Evolutionary conservation across 2,888 invertebrate genomes (phyloP), one percentile per base, ranked within the genome.

Genomic region (Apeira syringaria): DNA sequence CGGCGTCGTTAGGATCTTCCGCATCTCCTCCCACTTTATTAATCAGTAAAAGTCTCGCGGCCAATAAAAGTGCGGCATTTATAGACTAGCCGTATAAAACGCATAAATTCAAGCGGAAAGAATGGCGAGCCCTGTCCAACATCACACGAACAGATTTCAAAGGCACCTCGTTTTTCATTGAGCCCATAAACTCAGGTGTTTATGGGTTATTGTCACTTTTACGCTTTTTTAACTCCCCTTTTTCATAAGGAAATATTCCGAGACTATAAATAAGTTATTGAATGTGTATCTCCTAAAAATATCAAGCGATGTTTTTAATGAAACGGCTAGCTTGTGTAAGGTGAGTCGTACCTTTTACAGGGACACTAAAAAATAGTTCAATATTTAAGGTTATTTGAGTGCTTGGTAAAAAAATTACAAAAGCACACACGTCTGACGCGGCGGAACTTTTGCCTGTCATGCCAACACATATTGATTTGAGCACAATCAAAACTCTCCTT

Each of bases 31-130:
- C 80, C 79, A 83, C 83, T 87, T 84, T 85, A 86, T 85, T 81
- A 84, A 87, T 84, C 83, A 82, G 76, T 84, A 78, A 88, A 84
- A 73, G 83, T 86, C 86, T 78, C 75, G 74, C 76, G 70, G 77
- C 76, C 74, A 76, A 81, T 88, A 87, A 86, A 87, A 85, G 69
- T 64, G 65, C 66, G 78, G 76, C 85, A 72, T 86, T 87, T 85
- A 88, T 87, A 84, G 83, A 81, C 78, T 72, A 62, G 68, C 70
- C 74, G 78, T 80, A 79, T 81, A 82, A 80, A 82, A 77, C 67
- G 67, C 79, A 86, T 86, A 85, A 86, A 87, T 87, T 73, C 70
- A 56, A 62, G 47, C 68, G 64, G 68, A 78, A 85, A 83, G 80
- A 85, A 86, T 82, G 72, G 78, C 73, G 65, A 67, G 61, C 65